Percentiles rank a stretch among this genome's conserved stretches.
Conservation (phyloP, 2,797 vertebrate genomes). For the Enteromius fasciolatus region DNA sequence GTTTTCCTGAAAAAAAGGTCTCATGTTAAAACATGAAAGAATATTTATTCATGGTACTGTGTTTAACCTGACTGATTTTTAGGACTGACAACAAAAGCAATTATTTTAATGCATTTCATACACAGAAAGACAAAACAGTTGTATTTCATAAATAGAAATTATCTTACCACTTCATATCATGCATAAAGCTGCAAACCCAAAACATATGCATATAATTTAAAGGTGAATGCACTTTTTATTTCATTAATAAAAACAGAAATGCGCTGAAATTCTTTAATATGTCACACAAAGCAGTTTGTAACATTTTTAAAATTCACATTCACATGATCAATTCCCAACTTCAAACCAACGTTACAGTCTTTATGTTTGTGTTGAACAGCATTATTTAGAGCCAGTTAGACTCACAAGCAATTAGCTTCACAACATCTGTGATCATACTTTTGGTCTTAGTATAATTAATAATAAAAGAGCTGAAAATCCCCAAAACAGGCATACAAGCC, state of each 20-base stretch:
- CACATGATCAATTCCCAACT: too few species aligned
- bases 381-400: background rate
- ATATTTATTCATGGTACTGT: background rate
- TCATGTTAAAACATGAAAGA: too few species aligned
- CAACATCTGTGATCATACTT: background rate
- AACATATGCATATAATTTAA: background rate
- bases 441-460: background rate
- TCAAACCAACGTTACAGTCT: background rate
- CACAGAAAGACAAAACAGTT: background rate
- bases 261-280: too few species aligned
- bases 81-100: background rate
- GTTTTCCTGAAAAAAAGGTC: background rate
- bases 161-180: background rate
- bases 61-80: background rate
- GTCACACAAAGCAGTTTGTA: too few species aligned
- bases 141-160: too few species aligned
- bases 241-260: background rate
- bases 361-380: background rate
- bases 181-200: too few species aligned
- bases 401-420: background rate
- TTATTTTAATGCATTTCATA: background rate
- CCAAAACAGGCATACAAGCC: background rate
- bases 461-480: background rate
- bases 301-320: too few species aligned
- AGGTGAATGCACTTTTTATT: background rate